A percentile compares a stretch with the other conserved stretches of the same genome.
These are phyloP conservation scores for Dendrocopos noguchii DNA, from an alignment of 2,113 vertebrate genomes.

Conservation along the genomic window DNA sequence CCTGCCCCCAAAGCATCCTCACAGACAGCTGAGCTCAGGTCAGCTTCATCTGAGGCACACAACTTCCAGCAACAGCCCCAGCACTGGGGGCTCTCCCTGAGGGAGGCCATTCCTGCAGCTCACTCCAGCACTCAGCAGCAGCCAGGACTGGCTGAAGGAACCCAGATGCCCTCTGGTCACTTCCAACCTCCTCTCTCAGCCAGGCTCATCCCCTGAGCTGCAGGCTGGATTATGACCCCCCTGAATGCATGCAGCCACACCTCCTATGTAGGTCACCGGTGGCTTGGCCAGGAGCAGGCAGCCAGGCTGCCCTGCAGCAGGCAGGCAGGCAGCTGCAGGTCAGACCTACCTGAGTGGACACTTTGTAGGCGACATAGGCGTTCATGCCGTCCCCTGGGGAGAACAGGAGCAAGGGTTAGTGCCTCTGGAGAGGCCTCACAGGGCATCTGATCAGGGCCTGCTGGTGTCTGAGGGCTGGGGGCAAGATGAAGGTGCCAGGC, in stretches of 20 bases:
- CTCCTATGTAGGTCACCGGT: conserved; percentile 9
- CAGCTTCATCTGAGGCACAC: neutral
- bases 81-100: neutral
- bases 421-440: neutral
- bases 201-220: neutral
- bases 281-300: neutral
- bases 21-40: neutral
- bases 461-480: no score
- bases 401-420: neutral
- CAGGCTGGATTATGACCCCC: neutral
- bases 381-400: conserved; percentile 93
- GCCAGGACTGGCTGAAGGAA: neutral
- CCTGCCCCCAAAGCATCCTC: neutral
- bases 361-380: conserved; percentile 96
- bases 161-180: neutral
- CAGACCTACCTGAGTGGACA: conserved; percentile 89
- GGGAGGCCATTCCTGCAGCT: neutral
- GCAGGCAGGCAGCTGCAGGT: fast-evolving
- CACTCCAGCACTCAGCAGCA: neutral
- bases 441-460: no score
- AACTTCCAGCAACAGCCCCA: neutral
- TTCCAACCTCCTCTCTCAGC: neutral
- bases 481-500: no score
- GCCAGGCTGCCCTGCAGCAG: neutral
- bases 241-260: neutral